A percentile compares a stretch with the other conserved stretches of the same genome.
phyloP scores from a whole-genome alignment of 53 echinoderm and acorn worm species.

The Pentamera pediparva region DNA sequence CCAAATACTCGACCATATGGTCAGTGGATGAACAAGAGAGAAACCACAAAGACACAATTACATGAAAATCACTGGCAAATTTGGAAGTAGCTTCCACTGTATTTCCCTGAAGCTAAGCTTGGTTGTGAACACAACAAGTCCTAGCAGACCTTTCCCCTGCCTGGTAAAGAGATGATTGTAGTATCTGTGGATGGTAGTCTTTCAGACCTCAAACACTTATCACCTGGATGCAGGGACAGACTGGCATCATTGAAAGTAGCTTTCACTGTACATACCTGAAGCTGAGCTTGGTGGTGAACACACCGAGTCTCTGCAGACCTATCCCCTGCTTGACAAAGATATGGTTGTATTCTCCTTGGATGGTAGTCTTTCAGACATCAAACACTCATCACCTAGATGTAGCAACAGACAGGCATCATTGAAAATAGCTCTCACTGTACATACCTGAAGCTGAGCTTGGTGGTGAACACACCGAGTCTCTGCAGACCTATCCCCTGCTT shows the following conservation, averaged over 20 bases:
- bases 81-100: too few species aligned
- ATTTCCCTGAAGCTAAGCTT: slow-evolving; percentile 97
- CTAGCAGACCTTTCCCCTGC: slow-evolving; percentile 96
- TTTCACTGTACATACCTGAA: too few species aligned
- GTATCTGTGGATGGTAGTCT: slow-evolving; percentile 77
- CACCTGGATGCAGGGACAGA: slow-evolving; percentile 92
- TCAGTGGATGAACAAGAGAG: too few species aligned
- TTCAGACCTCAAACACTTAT: slow-evolving; percentile 98
- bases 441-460: slow-evolving; percentile 98
- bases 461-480: slow-evolving; percentile 92
- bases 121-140: slow-evolving; percentile 91
- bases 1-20: too few species aligned
- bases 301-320: slow-evolving; percentile 92
- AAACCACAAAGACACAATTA: too few species aligned
- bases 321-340: slow-evolving; percentile 94
- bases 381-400: slow-evolving; percentile 97
- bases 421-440: too few species aligned
- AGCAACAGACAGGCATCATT: too few species aligned
- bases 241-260: slow-evolving; percentile 32
- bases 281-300: slow-evolving; percentile 97
- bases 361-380: slow-evolving; percentile 88
- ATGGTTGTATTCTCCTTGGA: slow-evolving; percentile 93
- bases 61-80: too few species aligned
- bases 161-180: slow-evolving; percentile 95
- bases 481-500: slow-evolving; percentile 96